Base-by-base conservation (phyloP, 2,888 invertebrate genomes). In the Torymus tubicola region DNA sequence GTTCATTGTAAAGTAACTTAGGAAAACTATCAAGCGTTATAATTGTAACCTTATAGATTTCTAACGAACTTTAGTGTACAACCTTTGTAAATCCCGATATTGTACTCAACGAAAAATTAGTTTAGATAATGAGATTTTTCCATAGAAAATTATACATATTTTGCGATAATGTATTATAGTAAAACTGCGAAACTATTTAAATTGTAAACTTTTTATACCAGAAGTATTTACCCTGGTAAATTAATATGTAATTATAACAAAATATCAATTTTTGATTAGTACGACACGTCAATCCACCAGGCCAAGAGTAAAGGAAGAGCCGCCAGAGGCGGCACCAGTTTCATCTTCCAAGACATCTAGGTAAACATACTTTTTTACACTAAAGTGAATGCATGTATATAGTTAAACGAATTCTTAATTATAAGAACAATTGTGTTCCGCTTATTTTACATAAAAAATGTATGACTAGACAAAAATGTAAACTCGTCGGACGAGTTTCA, bases 281-380 rank as follows among this genome's bases (percentile, higher is more conserved):
- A 90, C 91, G 84, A 90, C 91, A 85, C 91, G 91, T 86, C 90
- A 90, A 85, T 88, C 91, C 86, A 89, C 91, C 86, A 90, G 91
- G 85, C 91, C 91, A 84, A 88, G 91, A 89, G 90, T 90, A 84
- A 91, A 91, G 88, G 91, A 91, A 88, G 91, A 91, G 85, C 90
- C 90, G 86, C 90, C 91, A 83, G 91, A 91, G 86, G 86, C 90
- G 86, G 87, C 90, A 82, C 89, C 91, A 84, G 91, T 91, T 84
- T 88, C 91, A 85, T 88, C 90, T 88, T 90, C 91, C 86, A 91
- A 91, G 87, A 86, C 90, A 84, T 90, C 91, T 88, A 91, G 91
- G 91, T 91, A 91, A 90, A 86, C 83, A 87, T 83, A 83, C 83
- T 87, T 87, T 87, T 87, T 87, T 85, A 85, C 85, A 86, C 86